Conservation (phyloP, 2,888 invertebrate species). For the Apomyelois bistriatella region DNA sequence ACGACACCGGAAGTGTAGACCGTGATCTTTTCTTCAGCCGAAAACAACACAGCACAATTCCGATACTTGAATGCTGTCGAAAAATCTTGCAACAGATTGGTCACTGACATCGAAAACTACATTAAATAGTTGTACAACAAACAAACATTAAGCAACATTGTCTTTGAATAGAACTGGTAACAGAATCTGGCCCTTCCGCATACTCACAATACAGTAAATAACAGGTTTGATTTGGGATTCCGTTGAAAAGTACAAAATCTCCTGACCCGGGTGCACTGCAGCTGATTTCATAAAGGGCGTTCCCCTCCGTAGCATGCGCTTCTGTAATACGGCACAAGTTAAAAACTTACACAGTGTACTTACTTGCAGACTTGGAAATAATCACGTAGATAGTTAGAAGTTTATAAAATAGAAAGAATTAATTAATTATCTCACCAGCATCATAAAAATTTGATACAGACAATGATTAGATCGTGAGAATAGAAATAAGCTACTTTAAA, state of each 20-base stretch:
- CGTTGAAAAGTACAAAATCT: constrained; percentile 52
- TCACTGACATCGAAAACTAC: background rate
- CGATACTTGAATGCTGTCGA: too few relatives aligned
- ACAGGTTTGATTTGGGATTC: constrained; percentile 50
- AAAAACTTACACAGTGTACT: constrained; percentile 11
- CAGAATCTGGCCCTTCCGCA: constrained; percentile 32
- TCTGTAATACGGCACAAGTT: constrained; percentile 28
- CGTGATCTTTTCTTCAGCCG: too few relatives aligned
- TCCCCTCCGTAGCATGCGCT: constrained; percentile 54
- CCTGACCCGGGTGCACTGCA: constrained; percentile 59
- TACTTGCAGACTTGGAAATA: too few relatives aligned
- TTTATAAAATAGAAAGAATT: too few relatives aligned
- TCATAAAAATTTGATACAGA: too few relatives aligned
- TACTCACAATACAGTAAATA: constrained; percentile 36
- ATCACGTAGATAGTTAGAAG: too few relatives aligned
- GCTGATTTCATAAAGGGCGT: constrained; percentile 73
- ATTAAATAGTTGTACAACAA: background rate
- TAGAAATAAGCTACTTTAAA: too few relatives aligned
- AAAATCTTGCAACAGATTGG: too few relatives aligned
- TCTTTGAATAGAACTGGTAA: constrained; percentile 17
- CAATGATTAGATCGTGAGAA: too few relatives aligned
- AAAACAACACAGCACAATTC: too few relatives aligned
- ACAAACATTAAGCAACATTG: constrained; percentile 1
- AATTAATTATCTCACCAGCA: too few relatives aligned
- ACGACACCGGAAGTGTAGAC: too few relatives aligned